Evolutionary conservation across 92 coral and sea anemone genomes (phyloP).

Genomic region (Phenganax subtilis): DNA sequence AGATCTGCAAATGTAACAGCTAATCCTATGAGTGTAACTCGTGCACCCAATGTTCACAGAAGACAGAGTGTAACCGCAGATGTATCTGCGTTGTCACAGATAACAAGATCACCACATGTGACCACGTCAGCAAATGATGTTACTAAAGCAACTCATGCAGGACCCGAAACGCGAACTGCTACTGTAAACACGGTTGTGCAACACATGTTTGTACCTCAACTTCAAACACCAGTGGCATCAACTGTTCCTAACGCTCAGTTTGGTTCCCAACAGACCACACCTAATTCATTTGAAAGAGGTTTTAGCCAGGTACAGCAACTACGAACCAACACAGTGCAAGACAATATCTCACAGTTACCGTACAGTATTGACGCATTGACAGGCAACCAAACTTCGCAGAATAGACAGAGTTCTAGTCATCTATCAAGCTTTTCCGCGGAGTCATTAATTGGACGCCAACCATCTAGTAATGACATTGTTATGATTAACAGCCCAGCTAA

Average conservation of each 20-base stretch:
- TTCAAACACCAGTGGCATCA: conserved; percentile 23
- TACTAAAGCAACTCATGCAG: neutral
- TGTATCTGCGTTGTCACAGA: conserved; percentile 1
- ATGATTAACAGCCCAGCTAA: conserved; percentile 24
- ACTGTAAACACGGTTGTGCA: conserved; percentile 11
- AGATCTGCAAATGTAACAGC: neutral
- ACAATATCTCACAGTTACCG: conserved; percentile 32
- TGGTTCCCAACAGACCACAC: conserved; percentile 16
- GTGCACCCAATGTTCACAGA: conserved; percentile 7
- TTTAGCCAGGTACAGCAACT: conserved; percentile 8
- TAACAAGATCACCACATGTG: neutral
- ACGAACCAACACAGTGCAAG: conserved; percentile 27
- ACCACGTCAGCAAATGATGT: conserved; percentile 11
- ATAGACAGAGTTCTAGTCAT: conserved; percentile 11
- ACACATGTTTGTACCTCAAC: conserved; percentile 16
- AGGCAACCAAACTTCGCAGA: conserved; percentile 25
- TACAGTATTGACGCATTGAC: conserved; percentile 39
- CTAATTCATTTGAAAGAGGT: conserved; percentile 31
- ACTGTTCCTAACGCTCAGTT: conserved; percentile 2
- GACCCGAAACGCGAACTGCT: neutral
- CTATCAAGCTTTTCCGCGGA: conserved; percentile 30
- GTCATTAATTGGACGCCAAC: conserved; percentile 35
- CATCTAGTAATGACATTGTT: conserved; percentile 19
- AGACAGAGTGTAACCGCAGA: neutral
- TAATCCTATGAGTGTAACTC: conserved; percentile 1